Evolutionary conservation across 2,797 vertebrate genomes (phyloP).

Genomic region (Enteromius mattozi): DNA sequence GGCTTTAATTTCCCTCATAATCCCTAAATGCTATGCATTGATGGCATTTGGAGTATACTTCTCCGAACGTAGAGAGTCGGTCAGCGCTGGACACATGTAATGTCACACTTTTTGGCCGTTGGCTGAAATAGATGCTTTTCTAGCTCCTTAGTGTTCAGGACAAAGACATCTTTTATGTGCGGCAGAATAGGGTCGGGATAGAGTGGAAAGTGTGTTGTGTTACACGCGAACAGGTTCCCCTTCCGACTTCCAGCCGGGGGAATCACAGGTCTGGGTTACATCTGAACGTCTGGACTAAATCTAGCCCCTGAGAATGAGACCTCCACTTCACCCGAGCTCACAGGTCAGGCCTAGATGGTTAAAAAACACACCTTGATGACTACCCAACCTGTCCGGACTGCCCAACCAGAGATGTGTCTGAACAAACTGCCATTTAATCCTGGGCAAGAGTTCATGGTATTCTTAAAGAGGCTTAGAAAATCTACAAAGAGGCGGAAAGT

Average conservation of each 20-base stretch:
- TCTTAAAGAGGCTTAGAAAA: conserved; percentile 33
- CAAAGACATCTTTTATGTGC: conserved; percentile 73
- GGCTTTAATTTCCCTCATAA: conserved; percentile 22
- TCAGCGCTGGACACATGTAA: conserved; percentile 71
- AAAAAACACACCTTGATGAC: conserved; percentile 32
- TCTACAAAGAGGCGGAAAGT: conserved; percentile 24
- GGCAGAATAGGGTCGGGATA: conserved; percentile 47
- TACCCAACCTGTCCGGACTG: conserved; percentile 20
- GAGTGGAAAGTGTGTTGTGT: conserved; percentile 71
- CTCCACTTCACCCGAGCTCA: conserved; percentile 26
- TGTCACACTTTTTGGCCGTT: conserved; percentile 70
- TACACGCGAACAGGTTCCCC: conserved; percentile 70
- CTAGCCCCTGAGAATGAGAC: conserved; percentile 47
- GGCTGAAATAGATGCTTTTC: conserved; percentile 59
- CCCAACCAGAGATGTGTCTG: conserved; percentile 58
- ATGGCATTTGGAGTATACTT: conserved; percentile 30
- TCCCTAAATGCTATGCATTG: conserved; percentile 54
- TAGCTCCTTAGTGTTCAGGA: conserved; percentile 58
- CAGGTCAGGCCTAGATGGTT: conserved; percentile 20
- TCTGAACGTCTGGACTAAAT: conserved; percentile 44
- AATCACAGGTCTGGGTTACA: conserved; percentile 66
- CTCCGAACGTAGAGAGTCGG: conserved; percentile 70
- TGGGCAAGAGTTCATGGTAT: conserved; percentile 3
- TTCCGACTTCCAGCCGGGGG: conserved; percentile 63
- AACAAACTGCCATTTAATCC: conserved; percentile 66